phyloP scores from a whole-genome alignment of 2,888 invertebrate genomes.

The Volucella zonaria region DNA sequence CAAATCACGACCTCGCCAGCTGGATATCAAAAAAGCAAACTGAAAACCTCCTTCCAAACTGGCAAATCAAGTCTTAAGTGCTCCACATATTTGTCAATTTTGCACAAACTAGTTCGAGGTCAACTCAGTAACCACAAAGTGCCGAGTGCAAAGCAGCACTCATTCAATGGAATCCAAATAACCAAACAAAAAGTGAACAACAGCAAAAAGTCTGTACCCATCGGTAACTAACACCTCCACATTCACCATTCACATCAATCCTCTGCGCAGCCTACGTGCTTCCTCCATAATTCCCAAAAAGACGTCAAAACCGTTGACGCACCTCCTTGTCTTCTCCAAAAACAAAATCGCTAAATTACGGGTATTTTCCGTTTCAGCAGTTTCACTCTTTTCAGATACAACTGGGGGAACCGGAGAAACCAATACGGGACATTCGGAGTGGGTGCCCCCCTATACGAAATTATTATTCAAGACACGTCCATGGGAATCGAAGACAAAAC shows the following conservation, averaged over 20 bases:
- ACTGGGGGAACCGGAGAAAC: conserved; percentile 20
- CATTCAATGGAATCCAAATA: no score
- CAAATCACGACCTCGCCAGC: no score
- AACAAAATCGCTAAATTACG: conserved; percentile 10
- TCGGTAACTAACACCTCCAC: conserved; percentile 10
- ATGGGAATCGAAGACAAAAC: conserved; percentile 26
- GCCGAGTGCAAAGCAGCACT: no score
- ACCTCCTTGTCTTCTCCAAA: conserved; percentile 21
- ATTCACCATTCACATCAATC: conserved; percentile 18
- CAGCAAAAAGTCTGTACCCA: not conserved
- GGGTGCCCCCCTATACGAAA: conserved; percentile 33
- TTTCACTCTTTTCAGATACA: conserved; percentile 36
- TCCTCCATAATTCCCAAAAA: conserved; percentile 12
- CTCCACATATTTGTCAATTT: no score
- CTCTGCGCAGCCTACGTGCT: conserved; percentile 36
- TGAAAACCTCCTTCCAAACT: no score
- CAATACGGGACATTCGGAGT: conserved; percentile 24
- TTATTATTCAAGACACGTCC: conserved; percentile 49
- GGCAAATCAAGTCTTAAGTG: no score
- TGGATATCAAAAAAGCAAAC: no score
- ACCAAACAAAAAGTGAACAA: no score
- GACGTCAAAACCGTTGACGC: conserved; percentile 18
- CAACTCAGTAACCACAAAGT: no score
- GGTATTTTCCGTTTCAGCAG: not conserved
- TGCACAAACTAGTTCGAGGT: no score